Evolutionary conservation across 2,797 vertebrate genomes (phyloP).

Genomic region (Prunella strophiata): DNA sequence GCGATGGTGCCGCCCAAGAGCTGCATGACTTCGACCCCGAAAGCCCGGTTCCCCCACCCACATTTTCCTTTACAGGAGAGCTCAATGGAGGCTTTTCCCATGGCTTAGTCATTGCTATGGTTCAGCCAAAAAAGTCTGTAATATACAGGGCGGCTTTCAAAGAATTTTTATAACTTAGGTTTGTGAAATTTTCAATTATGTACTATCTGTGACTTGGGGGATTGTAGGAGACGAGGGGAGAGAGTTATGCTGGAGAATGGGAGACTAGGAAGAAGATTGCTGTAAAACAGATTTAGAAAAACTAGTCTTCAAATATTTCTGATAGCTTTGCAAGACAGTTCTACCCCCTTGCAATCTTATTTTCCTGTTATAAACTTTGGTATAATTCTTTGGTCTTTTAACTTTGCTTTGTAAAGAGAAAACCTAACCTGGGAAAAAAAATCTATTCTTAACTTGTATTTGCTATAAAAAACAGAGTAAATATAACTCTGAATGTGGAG

Average conservation of each 20-base stretch:
- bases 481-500: neutral
- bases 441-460: neutral
- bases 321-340: neutral
- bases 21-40: conserved; percentile 30
- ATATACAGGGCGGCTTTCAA: conserved; percentile 73
- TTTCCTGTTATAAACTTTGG: neutral
- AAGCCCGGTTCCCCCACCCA: conserved; percentile 70
- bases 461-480: neutral
- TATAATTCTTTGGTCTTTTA: neutral
- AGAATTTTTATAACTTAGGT: conserved; percentile 60
- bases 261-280: neutral
- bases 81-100: conserved; percentile 70
- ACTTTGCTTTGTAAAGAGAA: neutral
- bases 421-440: neutral
- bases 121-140: conserved; percentile 58
- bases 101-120: conserved; percentile 68
- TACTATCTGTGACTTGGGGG: rapidly evolving
- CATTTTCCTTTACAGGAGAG: conserved; percentile 73
- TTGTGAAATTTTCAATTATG: neutral
- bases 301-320: neutral
- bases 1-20: neutral
- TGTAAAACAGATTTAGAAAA: neutral
- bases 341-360: neutral
- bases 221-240: neutral
- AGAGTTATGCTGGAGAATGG: neutral